Base-by-base conservation (phyloP, 2,797 vertebrate genomes). In the Pangasius mekongensis region DNA sequence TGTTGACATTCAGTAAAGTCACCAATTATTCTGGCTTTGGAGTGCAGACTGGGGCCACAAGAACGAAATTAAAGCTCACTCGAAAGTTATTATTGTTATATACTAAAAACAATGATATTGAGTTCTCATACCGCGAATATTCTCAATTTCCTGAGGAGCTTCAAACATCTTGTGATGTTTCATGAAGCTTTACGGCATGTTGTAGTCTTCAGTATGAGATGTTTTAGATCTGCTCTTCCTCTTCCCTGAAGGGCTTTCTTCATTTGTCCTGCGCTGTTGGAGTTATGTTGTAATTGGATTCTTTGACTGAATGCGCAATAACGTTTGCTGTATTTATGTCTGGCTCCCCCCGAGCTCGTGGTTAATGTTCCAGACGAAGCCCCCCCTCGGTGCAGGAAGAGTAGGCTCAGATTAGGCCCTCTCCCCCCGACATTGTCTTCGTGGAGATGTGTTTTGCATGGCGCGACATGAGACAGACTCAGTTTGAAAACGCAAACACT, bases 401-500 rank as follows among this genome's bases (percentile, higher is more conserved):
- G 30, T 18, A 67, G 71, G 64, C 87, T 88, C 60, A 49, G 89
- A 83, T 87, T 84, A 86, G 83, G 77, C 84, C 73, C 78, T n/a
- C 58, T 73, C 71, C 67, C 67, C 27, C 74, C 83, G 56, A 84
- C 82, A 77, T 89, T 85, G 90, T 88, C 58, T 64, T 88, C 66
- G 47, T 43, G 69, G 84, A 60, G 87, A 69, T 89, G 85, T 92
- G 91, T 91, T 92, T 86, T 83, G 87, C 58, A 87, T 92, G 90
- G 91, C 87, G 85, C 56, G 74, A 90, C 87, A 90, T 91, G 84
- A 92, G 89, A 91, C 89, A 24, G 36, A n/a, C 74, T 89, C 85
- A 24, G 86, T 73, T 47, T 49, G 85, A 90, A 91, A 90, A 90
- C 58, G 77, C 84, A 91, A 91, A 86, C 86, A 89, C 74, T 64